phyloP scores from a whole-genome alignment of 2,113 vertebrate genomes.

The Vicugna pacos region DNA sequence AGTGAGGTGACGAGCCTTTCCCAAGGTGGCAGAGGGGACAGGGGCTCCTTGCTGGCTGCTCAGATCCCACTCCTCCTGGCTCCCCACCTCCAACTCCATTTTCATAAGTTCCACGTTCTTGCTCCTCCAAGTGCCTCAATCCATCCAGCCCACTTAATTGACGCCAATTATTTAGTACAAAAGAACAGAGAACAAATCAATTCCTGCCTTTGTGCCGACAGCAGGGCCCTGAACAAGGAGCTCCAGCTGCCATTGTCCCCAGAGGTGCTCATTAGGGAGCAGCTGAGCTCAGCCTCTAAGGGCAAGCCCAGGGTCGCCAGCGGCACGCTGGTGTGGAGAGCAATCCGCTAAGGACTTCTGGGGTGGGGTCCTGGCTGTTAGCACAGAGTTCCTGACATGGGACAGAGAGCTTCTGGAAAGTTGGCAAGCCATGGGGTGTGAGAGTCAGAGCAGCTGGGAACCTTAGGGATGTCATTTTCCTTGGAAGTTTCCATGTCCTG shows the following conservation, averaged over 20 bases:
- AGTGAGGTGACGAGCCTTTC: background rate
- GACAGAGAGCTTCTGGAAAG: background rate
- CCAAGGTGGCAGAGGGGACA: background rate
- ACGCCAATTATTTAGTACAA: slow-evolving; percentile 78
- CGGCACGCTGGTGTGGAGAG: background rate
- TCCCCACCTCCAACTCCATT: slow-evolving; percentile 8
- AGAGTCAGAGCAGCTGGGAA: background rate
- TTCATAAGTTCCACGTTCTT: slow-evolving; percentile 44
- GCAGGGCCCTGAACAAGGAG: slow-evolving; percentile 8
- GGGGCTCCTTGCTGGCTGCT: accelerated
- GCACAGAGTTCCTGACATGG: background rate
- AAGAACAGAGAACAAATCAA: slow-evolving; percentile 50
- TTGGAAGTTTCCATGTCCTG: background rate
- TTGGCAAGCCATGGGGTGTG: background rate
- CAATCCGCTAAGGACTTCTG: background rate
- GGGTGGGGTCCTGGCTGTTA: accelerated
- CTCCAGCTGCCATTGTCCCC: slow-evolving; percentile 56
- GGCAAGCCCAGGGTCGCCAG: background rate
- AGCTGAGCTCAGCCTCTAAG: slow-evolving; percentile 56
- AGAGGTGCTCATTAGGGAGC: slow-evolving; percentile 63
- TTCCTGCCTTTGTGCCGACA: slow-evolving; percentile 67
- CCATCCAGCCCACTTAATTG: slow-evolving; percentile 76
- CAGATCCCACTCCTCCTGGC: background rate
- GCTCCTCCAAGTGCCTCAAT: background rate
- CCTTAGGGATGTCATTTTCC: background rate